Conservation (phyloP, 2,888 invertebrate species). For the Melinaea menophilus region DNA sequence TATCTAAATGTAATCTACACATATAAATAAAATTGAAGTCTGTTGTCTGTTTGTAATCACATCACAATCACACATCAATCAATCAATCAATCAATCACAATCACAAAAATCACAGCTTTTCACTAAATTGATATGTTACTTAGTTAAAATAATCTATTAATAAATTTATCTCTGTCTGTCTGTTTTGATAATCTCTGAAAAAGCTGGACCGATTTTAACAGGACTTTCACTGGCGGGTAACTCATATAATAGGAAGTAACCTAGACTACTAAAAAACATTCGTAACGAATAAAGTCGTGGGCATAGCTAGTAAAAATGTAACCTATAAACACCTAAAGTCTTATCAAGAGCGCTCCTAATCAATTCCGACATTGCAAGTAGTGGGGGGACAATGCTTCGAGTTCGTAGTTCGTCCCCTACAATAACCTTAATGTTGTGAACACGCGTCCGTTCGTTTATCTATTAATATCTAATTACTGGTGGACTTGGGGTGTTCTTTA, state of each 20-base stretch:
- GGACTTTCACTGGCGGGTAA: no score
- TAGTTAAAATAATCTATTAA: no score
- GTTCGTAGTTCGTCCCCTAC: constrained; percentile 28
- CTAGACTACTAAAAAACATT: no score
- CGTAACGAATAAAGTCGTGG: no score
- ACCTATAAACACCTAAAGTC: background rate
- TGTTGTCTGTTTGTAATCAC: no score
- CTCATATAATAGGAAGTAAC: no score
- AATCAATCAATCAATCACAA: background rate
- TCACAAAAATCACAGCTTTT: no score
- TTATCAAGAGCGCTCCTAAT: constrained; percentile 4
- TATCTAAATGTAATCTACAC: background rate
- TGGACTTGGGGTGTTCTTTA: constrained; percentile 39
- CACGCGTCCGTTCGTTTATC: constrained; percentile 49
- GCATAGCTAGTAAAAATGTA: background rate
- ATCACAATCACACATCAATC: background rate
- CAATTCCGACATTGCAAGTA: constrained; percentile 10
- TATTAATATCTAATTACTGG: constrained; percentile 62
- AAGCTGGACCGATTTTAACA: no score
- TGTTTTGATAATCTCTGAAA: no score
- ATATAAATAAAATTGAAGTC: background rate
- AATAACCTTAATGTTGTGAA: constrained; percentile 30
- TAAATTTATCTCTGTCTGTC: no score
- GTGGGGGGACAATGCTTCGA: constrained; percentile 20
- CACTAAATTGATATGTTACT: no score